phyloP scores from a whole-genome alignment of 2,113 vertebrate genomes.

The Paracanthobrama guichenoti region DNA sequence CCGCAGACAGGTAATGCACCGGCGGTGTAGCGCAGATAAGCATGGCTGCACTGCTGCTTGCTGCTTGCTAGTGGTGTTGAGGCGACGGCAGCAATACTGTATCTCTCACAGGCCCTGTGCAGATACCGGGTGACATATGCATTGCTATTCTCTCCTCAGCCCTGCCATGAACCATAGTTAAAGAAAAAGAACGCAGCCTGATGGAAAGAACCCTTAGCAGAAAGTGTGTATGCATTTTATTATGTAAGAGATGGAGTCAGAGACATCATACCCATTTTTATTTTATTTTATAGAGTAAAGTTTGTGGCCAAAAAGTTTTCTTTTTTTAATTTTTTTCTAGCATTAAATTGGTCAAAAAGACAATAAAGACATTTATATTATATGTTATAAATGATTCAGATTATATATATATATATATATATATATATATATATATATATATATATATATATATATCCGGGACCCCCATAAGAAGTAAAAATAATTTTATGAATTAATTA shows the following conservation, averaged over 20 bases:
- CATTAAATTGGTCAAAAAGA: no score
- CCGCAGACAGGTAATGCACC: conserved; percentile 88
- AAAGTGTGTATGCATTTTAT: conserved; percentile 61
- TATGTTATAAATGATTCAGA: neutral
- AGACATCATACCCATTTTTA: neutral
- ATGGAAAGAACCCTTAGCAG: conserved; percentile 61
- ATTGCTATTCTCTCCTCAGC: conserved; percentile 73
- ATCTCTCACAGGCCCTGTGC: conserved; percentile 86
- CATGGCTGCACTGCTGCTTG: conserved; percentile 75
- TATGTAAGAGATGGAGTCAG: neutral
- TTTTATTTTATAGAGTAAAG: neutral
- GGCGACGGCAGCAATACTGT: conserved; percentile 71
- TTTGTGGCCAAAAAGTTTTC: no score
- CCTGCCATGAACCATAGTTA: conserved; percentile 68
- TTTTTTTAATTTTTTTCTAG: no score
- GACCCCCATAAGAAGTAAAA: no score
- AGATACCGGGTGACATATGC: conserved; percentile 92
- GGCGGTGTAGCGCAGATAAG: conserved; percentile 91
- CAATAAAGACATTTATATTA: neutral
- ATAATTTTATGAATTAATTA: no score
- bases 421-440: no score
- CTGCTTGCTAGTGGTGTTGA: conserved; percentile 45
- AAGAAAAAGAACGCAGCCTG: conserved; percentile 71
- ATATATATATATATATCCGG: no score
- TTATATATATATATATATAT: no score